A percentile compares a stretch with the other conserved stretches of the same genome.
phyloP scores from a whole-genome alignment of 2,888 invertebrate genomes.

The Dasypogon diadema region DNA sequence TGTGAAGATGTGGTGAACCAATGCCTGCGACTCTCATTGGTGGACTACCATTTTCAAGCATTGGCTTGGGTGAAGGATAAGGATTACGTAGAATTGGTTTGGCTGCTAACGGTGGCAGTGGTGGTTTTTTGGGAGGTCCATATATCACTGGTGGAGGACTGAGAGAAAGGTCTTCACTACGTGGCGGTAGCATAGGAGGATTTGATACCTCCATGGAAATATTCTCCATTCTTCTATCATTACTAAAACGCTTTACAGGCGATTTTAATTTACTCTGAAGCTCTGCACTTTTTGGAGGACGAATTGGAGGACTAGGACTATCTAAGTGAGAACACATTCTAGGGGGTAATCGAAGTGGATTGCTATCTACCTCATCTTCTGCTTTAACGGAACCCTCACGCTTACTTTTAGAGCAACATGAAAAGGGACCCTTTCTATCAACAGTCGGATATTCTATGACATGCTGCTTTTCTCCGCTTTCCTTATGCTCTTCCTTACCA shows the following conservation, averaged over 20 bases:
- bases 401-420: slow-evolving; percentile 76
- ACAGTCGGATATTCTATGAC: slow-evolving; percentile 81
- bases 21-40: slow-evolving; percentile 73
- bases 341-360: slow-evolving; percentile 72
- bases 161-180: slow-evolving; percentile 51
- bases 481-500: slow-evolving; percentile 30
- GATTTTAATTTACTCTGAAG: slow-evolving; percentile 61
- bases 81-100: slow-evolving; percentile 69
- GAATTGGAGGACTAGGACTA: slow-evolving; percentile 73
- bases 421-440: slow-evolving; percentile 79
- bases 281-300: slow-evolving; percentile 76
- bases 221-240: slow-evolving; percentile 45
- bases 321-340: slow-evolving; percentile 74
- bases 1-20: slow-evolving; percentile 75
- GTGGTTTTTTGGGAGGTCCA: slow-evolving; percentile 78
- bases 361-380: slow-evolving; percentile 65
- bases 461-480: slow-evolving; percentile 62
- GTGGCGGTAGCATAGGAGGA: slow-evolving; percentile 62
- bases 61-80: slow-evolving; percentile 73
- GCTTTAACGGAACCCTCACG: slow-evolving; percentile 64
- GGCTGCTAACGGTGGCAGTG: slow-evolving; percentile 76
- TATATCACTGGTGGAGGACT: slow-evolving; percentile 62
- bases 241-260: slow-evolving; percentile 62
- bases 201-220: background rate
- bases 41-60: slow-evolving; percentile 66